Evolutionary conservation across 2,113 vertebrate genomes (phyloP).

Genomic region (Chrysemys picta): DNA sequence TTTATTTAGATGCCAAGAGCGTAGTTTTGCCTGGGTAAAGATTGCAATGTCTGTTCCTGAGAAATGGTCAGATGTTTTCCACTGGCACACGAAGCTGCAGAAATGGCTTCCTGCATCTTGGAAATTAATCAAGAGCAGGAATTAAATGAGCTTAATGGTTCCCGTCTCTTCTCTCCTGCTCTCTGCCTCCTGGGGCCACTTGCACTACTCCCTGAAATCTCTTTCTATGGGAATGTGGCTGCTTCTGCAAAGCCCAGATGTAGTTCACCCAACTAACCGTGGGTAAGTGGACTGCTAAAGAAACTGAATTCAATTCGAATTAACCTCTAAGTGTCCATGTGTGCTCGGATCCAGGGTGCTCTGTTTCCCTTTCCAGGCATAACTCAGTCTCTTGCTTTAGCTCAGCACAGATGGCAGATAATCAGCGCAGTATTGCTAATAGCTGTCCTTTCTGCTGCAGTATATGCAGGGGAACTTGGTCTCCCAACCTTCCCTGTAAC

Average conservation of each 20-base stretch:
- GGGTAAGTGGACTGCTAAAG: neutral
- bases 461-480: neutral
- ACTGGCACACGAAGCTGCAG: neutral
- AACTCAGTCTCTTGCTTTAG: neutral
- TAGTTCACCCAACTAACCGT: neutral
- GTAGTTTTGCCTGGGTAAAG: neutral
- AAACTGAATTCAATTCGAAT: neutral
- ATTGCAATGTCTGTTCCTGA: neutral
- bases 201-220: neutral
- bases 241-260: neutral
- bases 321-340: neutral
- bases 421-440: neutral
- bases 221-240: neutral
- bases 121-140: neutral
- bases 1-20: neutral
- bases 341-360: neutral
- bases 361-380: neutral
- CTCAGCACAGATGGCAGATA: neutral
- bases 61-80: neutral
- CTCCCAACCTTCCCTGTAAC: neutral
- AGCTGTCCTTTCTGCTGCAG: neutral
- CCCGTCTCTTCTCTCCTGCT: neutral
- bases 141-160: neutral
- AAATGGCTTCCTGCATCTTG: neutral
- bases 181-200: neutral